Evolutionary conservation across 2,797 vertebrate species (phyloP), one percentile per base, ranked within the genome.

Genomic region (Alauda arvensis): DNA sequence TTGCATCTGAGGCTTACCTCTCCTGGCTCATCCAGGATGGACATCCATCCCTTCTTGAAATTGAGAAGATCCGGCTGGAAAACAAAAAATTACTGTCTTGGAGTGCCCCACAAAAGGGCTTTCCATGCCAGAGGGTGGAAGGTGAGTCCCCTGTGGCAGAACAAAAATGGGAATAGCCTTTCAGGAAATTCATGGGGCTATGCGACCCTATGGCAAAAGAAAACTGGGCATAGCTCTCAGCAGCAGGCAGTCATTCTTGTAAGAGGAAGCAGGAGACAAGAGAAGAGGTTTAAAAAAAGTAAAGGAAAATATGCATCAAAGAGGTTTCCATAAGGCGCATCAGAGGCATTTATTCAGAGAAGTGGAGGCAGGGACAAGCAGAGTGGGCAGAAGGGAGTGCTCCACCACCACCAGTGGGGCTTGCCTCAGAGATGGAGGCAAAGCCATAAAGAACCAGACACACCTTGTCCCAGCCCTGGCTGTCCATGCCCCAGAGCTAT

Each of bases 41-140:
- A 99, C 99, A 99, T 99, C 99, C 99, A 99, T 96, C 99, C 99
- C 95, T 99, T 99, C 98, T 99, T 99, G 97, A 99, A 99, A 97
- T 99, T 99, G 63, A 99, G 98, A 94, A 99, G 98, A 94, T 99
- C 99, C 0, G 99, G 99, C 99, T 99, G 93, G 55, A 90, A 83
- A 79, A 85, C 21, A 53, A 71, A 82, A 26, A 46, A 79, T 96
- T 72, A 96, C 19, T 23, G 46, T 17, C 17, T 78, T 31, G 23
- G 62, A 71, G 39, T 1, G 3, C 75, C 14, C 42, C n/a, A 77
- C 29, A 39, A 67, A 87, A 72, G 24, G 33, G 45, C 23, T 78
- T 86, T 71, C 56, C 34, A 14, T 25, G 63, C 11, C 48, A 66
- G 31, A 5, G 19, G 21, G 25, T 80, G 25, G 29, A 75, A 71